phyloP scores from a whole-genome alignment of 1,140 invertebrate genomes.

The Ceratosolen fusciceps region DNA sequence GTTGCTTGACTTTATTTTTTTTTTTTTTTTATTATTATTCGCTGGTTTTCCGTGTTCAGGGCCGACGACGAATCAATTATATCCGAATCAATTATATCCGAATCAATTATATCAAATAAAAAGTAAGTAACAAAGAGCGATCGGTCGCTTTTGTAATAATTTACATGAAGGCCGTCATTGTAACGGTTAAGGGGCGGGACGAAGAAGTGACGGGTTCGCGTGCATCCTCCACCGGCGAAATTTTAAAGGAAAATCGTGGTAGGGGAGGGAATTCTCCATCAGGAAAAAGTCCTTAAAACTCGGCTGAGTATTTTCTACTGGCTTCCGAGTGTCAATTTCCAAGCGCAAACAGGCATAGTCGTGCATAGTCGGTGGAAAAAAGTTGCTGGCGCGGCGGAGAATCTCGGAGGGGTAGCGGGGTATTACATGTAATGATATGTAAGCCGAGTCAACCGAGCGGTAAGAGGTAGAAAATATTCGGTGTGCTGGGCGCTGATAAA shows the following conservation, averaged over 20 bases:
- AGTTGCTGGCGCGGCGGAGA: background rate
- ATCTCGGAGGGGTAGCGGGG: too few relatives aligned
- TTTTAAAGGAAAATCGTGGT: too few relatives aligned
- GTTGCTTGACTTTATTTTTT: background rate
- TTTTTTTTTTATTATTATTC: too few relatives aligned
- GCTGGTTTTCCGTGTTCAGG: background rate
- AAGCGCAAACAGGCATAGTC: background rate
- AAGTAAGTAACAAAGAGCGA: too few relatives aligned
- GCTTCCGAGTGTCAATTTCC: background rate
- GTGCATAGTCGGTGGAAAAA: background rate
- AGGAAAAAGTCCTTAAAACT: background rate
- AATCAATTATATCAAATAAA: too few relatives aligned
- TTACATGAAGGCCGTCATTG: too few relatives aligned
- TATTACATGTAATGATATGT: constrained; percentile 40
- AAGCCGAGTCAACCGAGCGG: constrained; percentile 46
- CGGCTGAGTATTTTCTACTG: background rate
- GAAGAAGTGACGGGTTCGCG: too few relatives aligned
- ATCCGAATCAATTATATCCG: too few relatives aligned
- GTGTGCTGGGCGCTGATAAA: constrained; percentile 66
- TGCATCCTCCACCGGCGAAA: too few relatives aligned
- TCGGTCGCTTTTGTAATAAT: too few relatives aligned
- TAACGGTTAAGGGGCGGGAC: too few relatives aligned
- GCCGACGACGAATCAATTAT: background rate
- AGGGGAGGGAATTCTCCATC: background rate
- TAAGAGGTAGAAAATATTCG: constrained; percentile 54